Evolutionary conservation across 2,888 invertebrate genomes (phyloP).

Genomic region (Lacanobia oleracea): DNA sequence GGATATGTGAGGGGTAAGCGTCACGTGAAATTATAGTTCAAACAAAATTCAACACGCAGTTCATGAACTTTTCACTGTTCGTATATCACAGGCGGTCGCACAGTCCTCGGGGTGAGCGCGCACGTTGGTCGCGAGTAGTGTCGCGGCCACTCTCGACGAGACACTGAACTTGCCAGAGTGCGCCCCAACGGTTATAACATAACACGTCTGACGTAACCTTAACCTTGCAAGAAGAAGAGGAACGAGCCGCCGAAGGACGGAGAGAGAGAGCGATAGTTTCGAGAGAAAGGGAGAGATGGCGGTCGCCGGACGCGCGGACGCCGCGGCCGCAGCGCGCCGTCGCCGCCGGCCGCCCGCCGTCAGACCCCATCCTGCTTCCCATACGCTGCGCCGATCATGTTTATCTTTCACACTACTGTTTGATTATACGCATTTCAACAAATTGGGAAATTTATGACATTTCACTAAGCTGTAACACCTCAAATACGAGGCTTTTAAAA

Average conservation of each 20-base stretch:
- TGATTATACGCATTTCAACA: slow-evolving; percentile 50
- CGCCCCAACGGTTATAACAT: slow-evolving; percentile 91
- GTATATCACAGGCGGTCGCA: slow-evolving; percentile 87
- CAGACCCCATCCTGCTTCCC: slow-evolving; percentile 64
- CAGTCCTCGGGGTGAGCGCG: slow-evolving; percentile 85
- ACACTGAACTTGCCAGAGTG: slow-evolving; percentile 90
- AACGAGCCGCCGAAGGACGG: slow-evolving; percentile 89
- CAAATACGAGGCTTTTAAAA: slow-evolving; percentile 15
- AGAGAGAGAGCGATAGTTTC: slow-evolving; percentile 88
- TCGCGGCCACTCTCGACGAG: slow-evolving; percentile 90
- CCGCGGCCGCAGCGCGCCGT: slow-evolving; percentile 63
- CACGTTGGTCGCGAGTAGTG: slow-evolving; percentile 85
- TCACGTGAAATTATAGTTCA: slow-evolving; percentile 85
- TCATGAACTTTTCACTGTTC: slow-evolving; percentile 90
- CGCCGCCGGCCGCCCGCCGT: slow-evolving; percentile 56
- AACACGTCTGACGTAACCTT: slow-evolving; percentile 91
- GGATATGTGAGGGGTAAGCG: slow-evolving; percentile 72
- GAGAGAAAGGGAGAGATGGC: slow-evolving; percentile 89
- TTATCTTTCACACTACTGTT: slow-evolving; percentile 62
- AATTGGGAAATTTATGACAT: slow-evolving; percentile 51
- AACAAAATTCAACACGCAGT: slow-evolving; percentile 89
- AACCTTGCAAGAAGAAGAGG: slow-evolving; percentile 91
- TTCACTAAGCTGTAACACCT: slow-evolving; percentile 4
- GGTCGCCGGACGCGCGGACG: slow-evolving; percentile 68
- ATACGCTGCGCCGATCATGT: slow-evolving; percentile 58